Base-by-base conservation (phyloP, 2,888 invertebrate species). In the Drosophila kuntzei region DNA sequence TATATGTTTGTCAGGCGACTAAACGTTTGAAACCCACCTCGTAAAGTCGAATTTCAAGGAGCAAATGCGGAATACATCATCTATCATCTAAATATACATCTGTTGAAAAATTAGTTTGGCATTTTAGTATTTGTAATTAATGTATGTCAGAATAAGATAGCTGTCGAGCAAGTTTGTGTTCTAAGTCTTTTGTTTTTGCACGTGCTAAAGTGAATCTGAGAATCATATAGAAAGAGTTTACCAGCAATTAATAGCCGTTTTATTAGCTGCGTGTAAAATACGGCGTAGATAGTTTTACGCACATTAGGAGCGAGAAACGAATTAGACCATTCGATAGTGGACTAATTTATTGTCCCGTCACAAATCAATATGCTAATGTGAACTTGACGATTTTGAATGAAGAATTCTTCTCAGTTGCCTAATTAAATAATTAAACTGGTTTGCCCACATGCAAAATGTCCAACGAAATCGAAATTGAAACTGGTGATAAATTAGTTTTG, bases 371-470 rank as follows among this genome's bases (percentile, higher is more conserved):
- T 83, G 83, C 80, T 64, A 83, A 83, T 82, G 3, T 37, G 53
- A 79, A 36, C 63, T 71, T 39, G 87, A 61, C 68, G 43, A 16
- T 57, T 68, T 75, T 64, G 58, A 32, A 27, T 54, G 66, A 57
- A 83, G 75, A 81, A 85, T 81, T 82, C 61, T 78, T 67, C 54
- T 62, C 16, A 20, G 18, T 50, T 57, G 59, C 25, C 60, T 82
- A 79, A 82, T 87, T 72, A 72, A 79, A 76, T 65, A 70, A 70
- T 62, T 73, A 69, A 88, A 87, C 87, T 70, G 71, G 83, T 87
- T 87, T 77, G 57, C 44, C 68, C 69, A 53, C 50, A 64, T 46
- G 44, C 46, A 47, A 63, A 71, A 73, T 73, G 53, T 12, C 37
- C 46, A 66, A 78, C 60, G 60, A 87, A 71, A 81, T 68, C 49